Base-by-base conservation (phyloP, 2,113 vertebrate genomes). In the Megaceryle torquata region DNA sequence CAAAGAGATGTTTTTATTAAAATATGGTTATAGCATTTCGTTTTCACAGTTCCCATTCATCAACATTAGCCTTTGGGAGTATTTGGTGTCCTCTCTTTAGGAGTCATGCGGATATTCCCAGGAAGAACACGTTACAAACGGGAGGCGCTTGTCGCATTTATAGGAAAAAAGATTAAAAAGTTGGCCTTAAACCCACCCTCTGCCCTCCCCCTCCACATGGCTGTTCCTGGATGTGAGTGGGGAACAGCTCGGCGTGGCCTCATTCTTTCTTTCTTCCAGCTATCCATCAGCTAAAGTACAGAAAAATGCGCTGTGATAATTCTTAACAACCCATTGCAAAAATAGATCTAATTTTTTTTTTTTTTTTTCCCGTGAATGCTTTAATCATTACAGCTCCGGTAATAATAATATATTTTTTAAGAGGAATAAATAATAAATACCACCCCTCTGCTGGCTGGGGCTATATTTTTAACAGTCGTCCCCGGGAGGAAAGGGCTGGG, bases 1-100 rank as follows among this genome's bases (percentile, higher is more conserved):
- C 70, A 70, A 57, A 60, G 77, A 37, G n/a, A 37, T 26, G 33
- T 78, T 93, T 82, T 91, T 70, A 72, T 71, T 96, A 92, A 96
- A 95, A 92, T 88, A 71, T 9, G 59, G 53, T 76, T 88, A 67
- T 35, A 44, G 82, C 60, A 65, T 69, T 79, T 76, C 50, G 6
- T 39, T 85, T 80, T 11, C 89, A 20, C 70, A 24, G 43, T 7
- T 29, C 79, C 51, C 78, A 94, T 84, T 37, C 43, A 67, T 82
- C 78, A 95, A 63, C 35, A 31, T 85, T 67, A 86, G 63, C 76
- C 86, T 86, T 59, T 28, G 71, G 77, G 93, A 89, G 53, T 14
- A 37, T 63, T 85, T 20, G 72, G 57, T 54, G 60, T 67, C 56
- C 2, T 18, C 25, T 68, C 29, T 41, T 21, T 4, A 24, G 78